Base-by-base conservation (phyloP, 2,113 vertebrate genomes). In the Lichenostomus cassidix region DNA sequence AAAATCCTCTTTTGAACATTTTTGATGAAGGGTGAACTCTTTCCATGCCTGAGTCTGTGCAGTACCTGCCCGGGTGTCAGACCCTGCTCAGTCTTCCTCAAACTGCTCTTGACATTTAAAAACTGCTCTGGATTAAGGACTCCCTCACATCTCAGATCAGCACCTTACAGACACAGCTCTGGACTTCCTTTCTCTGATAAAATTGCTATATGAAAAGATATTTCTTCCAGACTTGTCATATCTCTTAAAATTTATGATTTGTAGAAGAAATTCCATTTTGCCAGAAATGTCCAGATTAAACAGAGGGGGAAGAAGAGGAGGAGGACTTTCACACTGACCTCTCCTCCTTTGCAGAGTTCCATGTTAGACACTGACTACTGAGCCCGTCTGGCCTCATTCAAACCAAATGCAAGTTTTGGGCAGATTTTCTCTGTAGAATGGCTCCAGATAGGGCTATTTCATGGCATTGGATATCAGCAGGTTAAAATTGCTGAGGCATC, bases 401-500 rank as follows among this genome's bases (percentile, higher is more conserved):
- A 50, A 69, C 31, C 41, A 89, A 76, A 73, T n/a, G 46, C 0
- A 0, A 85, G 27, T 73, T 87, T 85, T 60, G 31, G 35, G 10
- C 35, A 73, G 35, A 71, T 90, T 84, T 89, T 67, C 42, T 78
- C 15, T 21, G 20, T 33, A 65, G 55, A 89, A 55, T 58, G n/a
- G 5, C 47, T 92, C 74, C 85, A 65, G 16, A 35, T 42, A 65
- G 55, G 39, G 41, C 27, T 81, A 41, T 86, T 82, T 92, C 21
- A 50, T 58, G 63, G 59, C 39, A 35, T 7, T 44, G 44, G 65
- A 15, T 80, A 87, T 87, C 77, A 92, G 53, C 67, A 80, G 59
- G 73, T 88, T 94, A 64, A 88, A 95, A 95, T 69, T 83, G n/a
- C 52, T 50, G 83, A 78, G 91, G 37, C 59, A 76, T 92, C 78